Percentiles rank a stretch among this genome's conserved stretches.
These are phyloP conservation scores for Nettapus auritus DNA, from an alignment of 2,113 vertebrate species.

Conservation along the genomic window DNA sequence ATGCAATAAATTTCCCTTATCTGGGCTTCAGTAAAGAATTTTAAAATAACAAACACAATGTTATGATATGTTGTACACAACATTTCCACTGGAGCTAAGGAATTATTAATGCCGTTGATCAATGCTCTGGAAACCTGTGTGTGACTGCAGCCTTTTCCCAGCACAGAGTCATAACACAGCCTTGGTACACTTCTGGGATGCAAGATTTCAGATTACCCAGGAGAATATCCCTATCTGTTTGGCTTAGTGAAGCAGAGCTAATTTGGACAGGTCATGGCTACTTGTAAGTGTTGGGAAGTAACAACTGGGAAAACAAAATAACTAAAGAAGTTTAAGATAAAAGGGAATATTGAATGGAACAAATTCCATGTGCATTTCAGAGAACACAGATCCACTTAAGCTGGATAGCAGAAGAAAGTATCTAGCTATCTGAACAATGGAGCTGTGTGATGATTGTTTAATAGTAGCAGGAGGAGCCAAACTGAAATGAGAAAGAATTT, in stretches of 20 bases:
- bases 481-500: not conserved
- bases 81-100: not conserved
- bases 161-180: not conserved
- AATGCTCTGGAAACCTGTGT: not conserved
- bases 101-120: constrained; percentile 15
- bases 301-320: not conserved
- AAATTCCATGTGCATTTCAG: not conserved
- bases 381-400: not conserved
- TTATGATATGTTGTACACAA: not conserved
- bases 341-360: not conserved
- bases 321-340: not conserved
- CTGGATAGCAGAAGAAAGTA: not conserved
- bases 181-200: not conserved
- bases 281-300: not conserved
- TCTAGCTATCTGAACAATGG: not conserved
- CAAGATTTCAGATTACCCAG: not conserved
- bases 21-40: constrained; percentile 36
- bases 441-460: not conserved
- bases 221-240: not conserved
- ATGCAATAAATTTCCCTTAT: constrained; percentile 48
- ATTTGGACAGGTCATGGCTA: not conserved
- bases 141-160: not conserved
- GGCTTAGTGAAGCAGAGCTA: not conserved
- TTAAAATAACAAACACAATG: constrained; percentile 33
- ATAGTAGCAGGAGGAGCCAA: not conserved